Conservation (phyloP, 2,888 invertebrate species). For the Zeuzera pyrina region DNA sequence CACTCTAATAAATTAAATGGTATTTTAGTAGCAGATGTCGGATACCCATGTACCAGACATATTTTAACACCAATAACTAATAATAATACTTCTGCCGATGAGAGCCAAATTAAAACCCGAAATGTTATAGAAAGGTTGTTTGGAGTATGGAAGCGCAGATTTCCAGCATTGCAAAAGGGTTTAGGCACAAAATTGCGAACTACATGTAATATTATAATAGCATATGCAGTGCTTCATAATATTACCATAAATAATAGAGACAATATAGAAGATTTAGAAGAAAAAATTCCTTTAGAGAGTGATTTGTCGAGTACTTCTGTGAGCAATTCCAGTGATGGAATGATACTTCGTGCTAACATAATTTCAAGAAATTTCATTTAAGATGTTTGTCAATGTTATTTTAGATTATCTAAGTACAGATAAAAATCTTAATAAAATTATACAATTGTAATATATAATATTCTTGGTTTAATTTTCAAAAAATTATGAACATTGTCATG, state of each 20-base stretch:
- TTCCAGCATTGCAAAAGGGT: background rate
- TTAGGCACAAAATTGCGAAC: background rate
- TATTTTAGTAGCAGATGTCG: background rate
- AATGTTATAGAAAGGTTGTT: background rate
- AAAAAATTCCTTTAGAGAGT: background rate
- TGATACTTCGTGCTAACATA: background rate
- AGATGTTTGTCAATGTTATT: too few relatives aligned
- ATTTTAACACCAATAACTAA: constrained; percentile 1
- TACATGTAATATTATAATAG: background rate
- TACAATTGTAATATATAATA: too few relatives aligned
- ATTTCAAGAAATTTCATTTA: background rate
- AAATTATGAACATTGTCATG: too few relatives aligned
- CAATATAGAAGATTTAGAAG: background rate
- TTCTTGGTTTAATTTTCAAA: too few relatives aligned
- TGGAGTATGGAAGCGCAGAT: background rate
- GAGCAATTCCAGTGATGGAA: background rate
- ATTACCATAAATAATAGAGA: background rate
- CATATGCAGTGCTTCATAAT: background rate
- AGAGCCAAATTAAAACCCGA: background rate
- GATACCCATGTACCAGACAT: background rate
- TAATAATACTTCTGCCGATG: background rate
- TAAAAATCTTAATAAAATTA: too few relatives aligned
- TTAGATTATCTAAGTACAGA: too few relatives aligned
- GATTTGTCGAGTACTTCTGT: background rate
- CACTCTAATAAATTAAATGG: too few relatives aligned